Base-by-base conservation (phyloP, 2,797 vertebrate genomes). In the Gambelia wislizenii region DNA sequence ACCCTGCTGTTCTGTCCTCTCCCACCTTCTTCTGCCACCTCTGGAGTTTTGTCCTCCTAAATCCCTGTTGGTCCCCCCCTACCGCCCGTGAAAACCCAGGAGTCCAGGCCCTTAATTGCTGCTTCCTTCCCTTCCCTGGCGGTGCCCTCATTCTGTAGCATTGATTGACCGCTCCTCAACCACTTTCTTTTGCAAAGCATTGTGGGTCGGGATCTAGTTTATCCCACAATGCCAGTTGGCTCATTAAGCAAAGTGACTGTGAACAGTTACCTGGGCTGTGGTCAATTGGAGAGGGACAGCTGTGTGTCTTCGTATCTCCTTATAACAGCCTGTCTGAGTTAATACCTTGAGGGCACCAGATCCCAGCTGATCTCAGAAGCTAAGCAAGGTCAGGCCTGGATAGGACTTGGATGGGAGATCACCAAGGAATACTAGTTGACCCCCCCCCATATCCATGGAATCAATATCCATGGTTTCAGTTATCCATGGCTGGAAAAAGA, bases 221-320 rank as follows among this genome's bases (percentile, higher is more conserved):
- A 18, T 81, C 92, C 91, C 93, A 86, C 87, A 81, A 36, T 87
- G 81, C 7, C 77, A 0, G 0, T 86, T 52, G 83, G 70, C 76
- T 89, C 84, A 91, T 80, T 0, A 67, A 76, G 44, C 72, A 39
- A 56, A 33, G 1, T 0, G 0, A n/a, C 47, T 0, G 0, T 6
- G 64, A 64, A 0, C 16, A 0, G 2, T 64, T 27, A 47, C 25
- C 42, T 20, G 0, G 6, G 1, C 13, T 4, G 1, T 9, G 20
- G 8, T 0, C 0, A 72, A 14, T 56, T 10, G 61, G 0, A 0
- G 44, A 75, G 16, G 74, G 84, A 56, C 9, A 18, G 25, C n/a
- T 36, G n/a, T 36, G 44, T 42, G 1, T 59, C 56, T 59, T 22
- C 22, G 6, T 22, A 22, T 22, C 20, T 59, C 20, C 56, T 4